Evolutionary conservation across 2,888 invertebrate genomes (phyloP).

Genomic region (Lepidocyrtinus sp.): DNA sequence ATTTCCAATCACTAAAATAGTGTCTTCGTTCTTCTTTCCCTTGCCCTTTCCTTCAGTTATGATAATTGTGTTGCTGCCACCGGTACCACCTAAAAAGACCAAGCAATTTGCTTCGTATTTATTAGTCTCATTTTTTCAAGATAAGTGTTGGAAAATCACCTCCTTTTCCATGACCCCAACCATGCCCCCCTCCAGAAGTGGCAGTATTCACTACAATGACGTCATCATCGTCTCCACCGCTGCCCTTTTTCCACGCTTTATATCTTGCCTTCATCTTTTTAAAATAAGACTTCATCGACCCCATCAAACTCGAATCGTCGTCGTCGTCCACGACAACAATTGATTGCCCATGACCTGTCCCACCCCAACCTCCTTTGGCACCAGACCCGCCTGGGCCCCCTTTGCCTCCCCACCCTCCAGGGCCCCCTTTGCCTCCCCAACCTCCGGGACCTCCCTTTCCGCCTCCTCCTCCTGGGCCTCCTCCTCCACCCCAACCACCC

Average conservation of each 20-base stretch:
- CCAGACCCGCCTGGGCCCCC: slow-evolving; percentile 24
- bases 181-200: slow-evolving; percentile 17
- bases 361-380: slow-evolving; percentile 16
- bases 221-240: slow-evolving; percentile 24
- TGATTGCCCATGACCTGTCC: slow-evolving; percentile 4
- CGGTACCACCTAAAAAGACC: too few species aligned
- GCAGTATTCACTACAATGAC: slow-evolving; percentile 22
- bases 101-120: too few species aligned
- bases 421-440: not conserved
- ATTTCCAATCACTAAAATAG: slow-evolving; percentile 35
- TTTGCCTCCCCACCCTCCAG: slow-evolving; percentile 8
- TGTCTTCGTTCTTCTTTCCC: slow-evolving; percentile 17
- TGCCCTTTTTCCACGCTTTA: slow-evolving; percentile 49
- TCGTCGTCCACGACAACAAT: slow-evolving; percentile 44
- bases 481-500: too few species aligned
- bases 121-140: too few species aligned
- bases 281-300: slow-evolving; percentile 48
- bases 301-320: slow-evolving; percentile 46
- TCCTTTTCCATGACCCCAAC: slow-evolving; percentile 4
- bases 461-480: too few species aligned
- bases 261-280: slow-evolving; percentile 54
- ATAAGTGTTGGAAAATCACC: too few species aligned
- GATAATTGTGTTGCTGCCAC: slow-evolving; percentile 19
- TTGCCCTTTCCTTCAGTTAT: slow-evolving; percentile 24
- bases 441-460: slow-evolving; percentile 16